Conservation (phyloP, 2,113 vertebrate species). For the Charina bottae region DNA sequence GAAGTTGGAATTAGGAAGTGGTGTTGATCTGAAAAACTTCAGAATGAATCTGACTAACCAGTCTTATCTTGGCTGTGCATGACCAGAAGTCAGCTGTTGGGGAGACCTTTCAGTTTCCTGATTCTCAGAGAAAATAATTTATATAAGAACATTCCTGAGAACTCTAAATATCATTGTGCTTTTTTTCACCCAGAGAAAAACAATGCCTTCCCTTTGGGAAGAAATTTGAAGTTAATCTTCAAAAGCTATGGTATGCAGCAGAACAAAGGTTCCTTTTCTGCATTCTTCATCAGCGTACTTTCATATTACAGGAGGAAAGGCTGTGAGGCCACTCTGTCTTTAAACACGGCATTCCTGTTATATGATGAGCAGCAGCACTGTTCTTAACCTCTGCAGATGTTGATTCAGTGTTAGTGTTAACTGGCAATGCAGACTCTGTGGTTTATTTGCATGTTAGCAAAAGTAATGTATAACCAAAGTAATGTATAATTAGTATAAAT, state of each 20-base stretch:
- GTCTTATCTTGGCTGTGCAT: no score
- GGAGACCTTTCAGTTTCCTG: not conserved
- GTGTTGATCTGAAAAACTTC: not conserved
- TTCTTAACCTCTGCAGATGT: not conserved
- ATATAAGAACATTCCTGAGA: not conserved
- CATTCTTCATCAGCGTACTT: not conserved
- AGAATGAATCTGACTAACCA: not conserved
- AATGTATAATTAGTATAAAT: not conserved
- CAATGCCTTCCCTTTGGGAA: not conserved
- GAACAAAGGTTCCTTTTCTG: not conserved
- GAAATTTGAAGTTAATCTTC: not conserved
- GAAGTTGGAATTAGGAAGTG: not conserved
- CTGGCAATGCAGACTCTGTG: not conserved
- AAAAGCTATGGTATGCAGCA: not conserved
- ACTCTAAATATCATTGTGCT: not conserved
- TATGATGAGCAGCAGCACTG: not conserved
- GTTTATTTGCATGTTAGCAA: not conserved
- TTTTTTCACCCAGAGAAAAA: not conserved
- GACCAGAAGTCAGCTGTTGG: not conserved
- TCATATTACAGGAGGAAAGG: not conserved
- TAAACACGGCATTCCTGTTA: not conserved
- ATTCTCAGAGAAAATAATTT: slow-evolving; percentile 1
- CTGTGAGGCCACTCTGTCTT: not conserved
- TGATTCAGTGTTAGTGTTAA: not conserved
- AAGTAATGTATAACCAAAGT: not conserved